A percentile compares a stretch with the other conserved stretches of the same genome.
Evolutionary conservation across 1,140 invertebrate genomes (phyloP).

Genomic region (Pogonognathellus flavescens): DNA sequence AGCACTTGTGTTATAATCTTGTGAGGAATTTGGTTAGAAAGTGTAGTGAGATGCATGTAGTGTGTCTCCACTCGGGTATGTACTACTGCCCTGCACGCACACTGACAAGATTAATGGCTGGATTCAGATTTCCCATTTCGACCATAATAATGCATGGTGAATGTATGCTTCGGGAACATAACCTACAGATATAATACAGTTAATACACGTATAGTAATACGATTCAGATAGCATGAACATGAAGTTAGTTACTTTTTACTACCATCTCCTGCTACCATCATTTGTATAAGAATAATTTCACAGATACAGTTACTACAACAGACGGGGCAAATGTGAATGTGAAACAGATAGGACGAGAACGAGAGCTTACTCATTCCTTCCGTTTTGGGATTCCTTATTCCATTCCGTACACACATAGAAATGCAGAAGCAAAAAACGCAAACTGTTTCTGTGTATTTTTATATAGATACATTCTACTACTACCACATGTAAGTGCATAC

Average conservation of each 20-base stretch:
- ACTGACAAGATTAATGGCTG: slow-evolving; percentile 56
- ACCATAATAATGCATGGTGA: slow-evolving; percentile 40
- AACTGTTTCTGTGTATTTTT: too few relatives aligned
- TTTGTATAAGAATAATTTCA: not conserved
- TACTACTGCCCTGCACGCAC: slow-evolving; percentile 12
- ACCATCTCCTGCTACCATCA: not conserved
- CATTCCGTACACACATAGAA: not conserved
- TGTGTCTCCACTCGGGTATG: not conserved
- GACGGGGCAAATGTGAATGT: too few relatives aligned
- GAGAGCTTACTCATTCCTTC: too few relatives aligned
- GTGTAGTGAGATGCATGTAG: too few relatives aligned
- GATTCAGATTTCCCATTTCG: slow-evolving; percentile 57
- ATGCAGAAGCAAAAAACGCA: not conserved
- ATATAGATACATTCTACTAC: too few relatives aligned
- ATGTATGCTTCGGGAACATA: slow-evolving; percentile 24
- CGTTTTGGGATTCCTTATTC: not conserved
- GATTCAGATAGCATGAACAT: not conserved
- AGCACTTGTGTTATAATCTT: too few relatives aligned
- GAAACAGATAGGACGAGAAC: too few relatives aligned
- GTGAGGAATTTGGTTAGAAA: too few relatives aligned
- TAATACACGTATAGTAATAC: too few relatives aligned
- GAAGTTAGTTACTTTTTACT: not conserved
- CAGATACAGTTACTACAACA: not conserved
- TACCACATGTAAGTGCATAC: too few relatives aligned
- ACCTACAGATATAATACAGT: not conserved